phyloP scores from a whole-genome alignment of 1,140 invertebrate species.

The Apis laboriosa region DNA sequence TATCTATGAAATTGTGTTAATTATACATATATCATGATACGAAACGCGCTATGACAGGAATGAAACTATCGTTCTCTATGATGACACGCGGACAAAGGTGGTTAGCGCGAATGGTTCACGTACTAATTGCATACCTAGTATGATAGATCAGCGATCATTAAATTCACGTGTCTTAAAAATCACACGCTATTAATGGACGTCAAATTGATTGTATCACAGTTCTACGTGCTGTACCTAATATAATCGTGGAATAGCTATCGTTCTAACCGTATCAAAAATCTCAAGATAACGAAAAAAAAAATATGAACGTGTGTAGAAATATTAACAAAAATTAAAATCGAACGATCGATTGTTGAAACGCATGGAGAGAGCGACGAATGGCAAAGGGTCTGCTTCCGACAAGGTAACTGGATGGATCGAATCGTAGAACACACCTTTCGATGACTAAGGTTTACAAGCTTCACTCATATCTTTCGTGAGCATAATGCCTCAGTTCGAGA shows the following conservation, averaged over 20 bases:
- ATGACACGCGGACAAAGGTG: constrained; percentile 39
- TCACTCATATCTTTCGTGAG: constrained; percentile 52
- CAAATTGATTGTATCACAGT: constrained; percentile 15
- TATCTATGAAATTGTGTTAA: constrained; percentile 46
- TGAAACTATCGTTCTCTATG: constrained; percentile 40
- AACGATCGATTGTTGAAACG: neutral
- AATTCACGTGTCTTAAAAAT: constrained; percentile 39
- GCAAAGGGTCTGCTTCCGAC: neutral
- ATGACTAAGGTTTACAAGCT: constrained; percentile 72
- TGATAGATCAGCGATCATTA: constrained; percentile 44
- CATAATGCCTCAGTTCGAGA: constrained; percentile 62
- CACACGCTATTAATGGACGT: neutral
- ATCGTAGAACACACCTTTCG: constrained; percentile 73
- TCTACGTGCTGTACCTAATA: neutral
- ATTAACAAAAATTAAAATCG: neutral
- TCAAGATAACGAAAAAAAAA: neutral
- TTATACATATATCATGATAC: constrained; percentile 33
- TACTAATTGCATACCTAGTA: constrained; percentile 35
- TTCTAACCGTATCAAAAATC: neutral
- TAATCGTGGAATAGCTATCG: neutral
- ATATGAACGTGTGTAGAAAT: neutral
- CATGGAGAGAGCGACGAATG: neutral
- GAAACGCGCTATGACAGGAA: constrained; percentile 25
- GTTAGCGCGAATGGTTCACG: neutral
- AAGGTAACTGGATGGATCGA: constrained; percentile 55